phyloP scores from a whole-genome alignment of 2,888 invertebrate species.

The Craniophora ligustri region DNA sequence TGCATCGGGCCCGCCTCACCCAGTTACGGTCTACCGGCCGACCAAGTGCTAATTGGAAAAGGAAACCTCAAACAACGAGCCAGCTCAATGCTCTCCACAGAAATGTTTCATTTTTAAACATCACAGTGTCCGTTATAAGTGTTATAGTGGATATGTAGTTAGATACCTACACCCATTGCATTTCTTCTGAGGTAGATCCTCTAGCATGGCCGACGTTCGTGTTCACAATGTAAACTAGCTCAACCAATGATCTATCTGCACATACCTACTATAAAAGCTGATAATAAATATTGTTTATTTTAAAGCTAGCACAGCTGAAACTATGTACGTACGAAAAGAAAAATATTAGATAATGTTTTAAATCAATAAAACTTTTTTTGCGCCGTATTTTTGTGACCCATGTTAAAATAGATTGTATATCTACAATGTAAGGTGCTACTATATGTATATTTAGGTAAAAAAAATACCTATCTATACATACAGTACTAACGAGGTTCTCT shows the following conservation, averaged over 20 bases:
- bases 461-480: no score
- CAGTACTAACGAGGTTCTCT: not conserved
- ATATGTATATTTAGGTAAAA: not conserved
- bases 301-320: no score
- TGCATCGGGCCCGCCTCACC: slow-evolving; percentile 78
- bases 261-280: no score
- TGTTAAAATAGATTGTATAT: no score
- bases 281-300: no score
- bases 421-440: not conserved
- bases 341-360: no score
- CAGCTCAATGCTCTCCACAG: slow-evolving; percentile 87
- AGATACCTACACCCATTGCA: slow-evolving; percentile 60
- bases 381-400: no score
- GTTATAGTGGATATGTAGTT: slow-evolving; percentile 84
- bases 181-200: slow-evolving; percentile 38
- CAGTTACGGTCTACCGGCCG: slow-evolving; percentile 86
- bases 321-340: no score
- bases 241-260: no score
- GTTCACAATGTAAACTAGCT: slow-evolving; percentile 56
- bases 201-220: slow-evolving; percentile 37
- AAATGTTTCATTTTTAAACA: slow-evolving; percentile 88
- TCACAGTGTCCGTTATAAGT: slow-evolving; percentile 84
- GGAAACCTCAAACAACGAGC: slow-evolving; percentile 88
- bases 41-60: slow-evolving; percentile 88
- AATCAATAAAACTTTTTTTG: no score